Percentiles rank a stretch among this genome's conserved stretches.
phyloP scores from a whole-genome alignment of 2,113 vertebrate species.

The Melanerpes aurifrons region DNA sequence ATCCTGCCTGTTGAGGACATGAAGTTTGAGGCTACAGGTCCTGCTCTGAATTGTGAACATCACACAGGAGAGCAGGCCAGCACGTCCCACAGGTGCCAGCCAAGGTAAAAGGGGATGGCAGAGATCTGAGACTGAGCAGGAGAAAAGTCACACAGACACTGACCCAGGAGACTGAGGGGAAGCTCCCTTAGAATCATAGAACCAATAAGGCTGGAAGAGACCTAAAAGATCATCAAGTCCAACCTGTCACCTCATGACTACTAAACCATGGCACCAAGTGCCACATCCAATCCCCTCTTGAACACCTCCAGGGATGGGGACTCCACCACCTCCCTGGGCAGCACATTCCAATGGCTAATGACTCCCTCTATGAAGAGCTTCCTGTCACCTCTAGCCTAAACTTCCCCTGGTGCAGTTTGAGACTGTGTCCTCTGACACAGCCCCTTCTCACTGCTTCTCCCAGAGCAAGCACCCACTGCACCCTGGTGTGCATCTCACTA shows the following conservation, averaged over 20 bases:
- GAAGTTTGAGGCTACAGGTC: neutral
- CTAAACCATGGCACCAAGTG: no score
- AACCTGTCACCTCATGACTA: no score
- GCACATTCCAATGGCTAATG: no score
- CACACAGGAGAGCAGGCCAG: neutral
- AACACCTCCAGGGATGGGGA: no score
- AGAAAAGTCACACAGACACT: neutral
- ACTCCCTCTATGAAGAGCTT: no score
- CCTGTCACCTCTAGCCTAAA: no score
- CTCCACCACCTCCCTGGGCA: no score
- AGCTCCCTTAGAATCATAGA: neutral
- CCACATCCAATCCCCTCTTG: no score
- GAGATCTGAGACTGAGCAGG: neutral
- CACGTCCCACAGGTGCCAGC: neutral
- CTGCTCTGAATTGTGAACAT: neutral
- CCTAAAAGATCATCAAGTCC: no score
- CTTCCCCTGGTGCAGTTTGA: no score
- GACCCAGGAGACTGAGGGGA: neutral
- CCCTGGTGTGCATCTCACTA: neutral
- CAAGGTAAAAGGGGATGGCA: neutral
- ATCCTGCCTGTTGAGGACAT: neutral
- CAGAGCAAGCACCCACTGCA: neutral
- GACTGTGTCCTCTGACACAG: no score
- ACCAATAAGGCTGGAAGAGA: no score
- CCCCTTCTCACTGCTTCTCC: neutral